phyloP scores from a whole-genome alignment of 1,140 invertebrate species.

The Drosophila sproati region DNA sequence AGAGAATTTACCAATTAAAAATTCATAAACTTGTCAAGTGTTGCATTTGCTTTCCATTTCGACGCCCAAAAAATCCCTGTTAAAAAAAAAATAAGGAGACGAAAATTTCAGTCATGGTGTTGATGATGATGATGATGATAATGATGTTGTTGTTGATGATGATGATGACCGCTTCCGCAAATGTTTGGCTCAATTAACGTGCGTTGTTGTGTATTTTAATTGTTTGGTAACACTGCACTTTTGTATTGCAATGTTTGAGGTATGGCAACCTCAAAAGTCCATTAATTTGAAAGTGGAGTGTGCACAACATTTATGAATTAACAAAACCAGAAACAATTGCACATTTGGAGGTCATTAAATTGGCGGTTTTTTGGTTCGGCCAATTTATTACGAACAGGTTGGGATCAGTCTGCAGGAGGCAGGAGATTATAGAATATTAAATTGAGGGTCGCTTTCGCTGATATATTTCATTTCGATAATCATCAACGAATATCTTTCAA shows the following conservation, averaged over 20 bases:
- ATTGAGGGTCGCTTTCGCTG: neutral
- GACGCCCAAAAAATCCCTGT: constrained; percentile 17
- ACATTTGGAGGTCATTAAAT: constrained; percentile 36
- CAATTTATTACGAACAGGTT: neutral
- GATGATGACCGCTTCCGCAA: constrained; percentile 23
- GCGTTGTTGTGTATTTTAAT: constrained; percentile 33
- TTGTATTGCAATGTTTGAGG: neutral
- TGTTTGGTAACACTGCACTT: constrained; percentile 5
- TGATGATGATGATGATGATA: neutral
- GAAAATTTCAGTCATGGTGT: constrained; percentile 10
- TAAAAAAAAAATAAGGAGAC: neutral
- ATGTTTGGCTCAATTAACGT: constrained; percentile 56
- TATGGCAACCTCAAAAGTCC: neutral
- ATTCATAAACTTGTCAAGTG: constrained; percentile 54
- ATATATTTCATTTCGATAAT: no score
- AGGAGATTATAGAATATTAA: neutral
- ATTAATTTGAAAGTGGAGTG: constrained; percentile 8
- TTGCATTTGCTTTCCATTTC: constrained; percentile 30
- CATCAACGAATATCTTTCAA: no score
- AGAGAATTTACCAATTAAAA: constrained; percentile 45
- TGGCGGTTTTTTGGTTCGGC: constrained; percentile 22
- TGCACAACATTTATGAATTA: constrained; percentile 16
- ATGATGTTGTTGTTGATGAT: neutral
- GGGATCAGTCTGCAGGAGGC: no score
- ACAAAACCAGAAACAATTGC: constrained; percentile 22